phyloP scores from a whole-genome alignment of 2,113 vertebrate genomes.

The Ellobius talpinus region DNA sequence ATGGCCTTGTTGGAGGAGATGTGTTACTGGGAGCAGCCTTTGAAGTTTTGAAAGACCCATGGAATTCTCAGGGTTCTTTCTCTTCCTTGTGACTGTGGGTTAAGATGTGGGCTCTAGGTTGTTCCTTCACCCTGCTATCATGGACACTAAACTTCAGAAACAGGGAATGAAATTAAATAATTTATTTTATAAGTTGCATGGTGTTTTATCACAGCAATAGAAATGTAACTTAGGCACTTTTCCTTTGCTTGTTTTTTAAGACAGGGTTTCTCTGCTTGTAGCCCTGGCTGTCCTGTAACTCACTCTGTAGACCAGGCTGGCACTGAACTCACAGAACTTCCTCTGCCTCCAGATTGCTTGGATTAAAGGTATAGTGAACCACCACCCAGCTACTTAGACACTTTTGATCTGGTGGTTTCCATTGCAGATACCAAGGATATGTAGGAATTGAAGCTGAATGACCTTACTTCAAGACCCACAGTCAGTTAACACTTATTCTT shows the following conservation, averaged over 20 bases:
- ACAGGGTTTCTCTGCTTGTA: neutral
- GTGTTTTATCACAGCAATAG: neutral
- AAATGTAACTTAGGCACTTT: neutral
- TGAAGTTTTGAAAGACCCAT: neutral
- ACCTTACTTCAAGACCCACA: neutral
- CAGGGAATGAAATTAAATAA: neutral
- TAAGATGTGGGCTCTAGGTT: neutral
- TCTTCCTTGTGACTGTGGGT: neutral
- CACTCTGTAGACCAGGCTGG: neutral
- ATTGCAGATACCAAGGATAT: neutral
- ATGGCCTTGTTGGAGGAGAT: neutral
- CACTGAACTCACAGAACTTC: neutral
- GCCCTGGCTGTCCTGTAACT: neutral
- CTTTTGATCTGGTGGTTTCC: neutral
- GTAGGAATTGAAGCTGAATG: neutral
- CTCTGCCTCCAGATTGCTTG: neutral
- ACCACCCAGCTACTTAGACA: neutral
- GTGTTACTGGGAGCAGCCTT: neutral
- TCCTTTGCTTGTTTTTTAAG: neutral
- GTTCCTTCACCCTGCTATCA: neutral
- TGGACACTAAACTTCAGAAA: neutral
- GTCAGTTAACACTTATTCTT: constrained; percentile 5
- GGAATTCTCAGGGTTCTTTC: neutral
- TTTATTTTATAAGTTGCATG: neutral
- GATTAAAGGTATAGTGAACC: neutral